Base-by-base conservation (phyloP, 1,140 invertebrate species). In the Megalonaias nervosa region DNA sequence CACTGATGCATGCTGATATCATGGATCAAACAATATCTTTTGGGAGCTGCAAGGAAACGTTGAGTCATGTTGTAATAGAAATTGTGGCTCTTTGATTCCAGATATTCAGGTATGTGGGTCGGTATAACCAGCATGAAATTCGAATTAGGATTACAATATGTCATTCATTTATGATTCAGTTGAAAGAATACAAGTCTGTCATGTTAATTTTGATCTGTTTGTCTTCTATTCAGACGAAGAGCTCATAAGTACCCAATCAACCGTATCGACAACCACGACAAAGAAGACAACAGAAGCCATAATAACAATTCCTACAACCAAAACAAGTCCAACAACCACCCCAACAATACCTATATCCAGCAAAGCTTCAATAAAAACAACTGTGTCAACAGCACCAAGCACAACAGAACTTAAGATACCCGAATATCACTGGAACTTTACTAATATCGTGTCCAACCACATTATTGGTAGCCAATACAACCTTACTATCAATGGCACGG, bases 381-480 rank as follows among this genome's bases (percentile, higher is more conserved):
- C 69, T 61, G 72, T 62, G n/a, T 71, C 75, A 23, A 70, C 61
- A 19, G n/a, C 60, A 13, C 48, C 75, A 21, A 66, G 48, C 16
- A 71, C 74, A 14, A 76, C 70, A 21, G 55, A 70, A 14, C 58
- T 66, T 58, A 66, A 66, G 2, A 67, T 78, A 14, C 71, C 70
- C 9, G 67, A 64, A 11, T 78, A 58, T 60, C 68, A 58, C 16
- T 78, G 69, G 69, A 74, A 72, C 57, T 55, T 78, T 19, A 68
- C 71, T 31, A 72, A 31, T 4, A 67, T 68, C 57, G 58, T 48
- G 3, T n/a, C 68, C 38, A 13, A 31, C 21, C 67, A 73, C 38
- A 58, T 68, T n/a, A 72, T 78, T 31, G 76, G 76, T 2, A 72
- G 62, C 61, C 23, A 55, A 12, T 78, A 67, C 26, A 78, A 78